Evolutionary conservation across 2,797 vertebrate genomes (phyloP).

Genomic region (Geotrypetes seraphini): DNA sequence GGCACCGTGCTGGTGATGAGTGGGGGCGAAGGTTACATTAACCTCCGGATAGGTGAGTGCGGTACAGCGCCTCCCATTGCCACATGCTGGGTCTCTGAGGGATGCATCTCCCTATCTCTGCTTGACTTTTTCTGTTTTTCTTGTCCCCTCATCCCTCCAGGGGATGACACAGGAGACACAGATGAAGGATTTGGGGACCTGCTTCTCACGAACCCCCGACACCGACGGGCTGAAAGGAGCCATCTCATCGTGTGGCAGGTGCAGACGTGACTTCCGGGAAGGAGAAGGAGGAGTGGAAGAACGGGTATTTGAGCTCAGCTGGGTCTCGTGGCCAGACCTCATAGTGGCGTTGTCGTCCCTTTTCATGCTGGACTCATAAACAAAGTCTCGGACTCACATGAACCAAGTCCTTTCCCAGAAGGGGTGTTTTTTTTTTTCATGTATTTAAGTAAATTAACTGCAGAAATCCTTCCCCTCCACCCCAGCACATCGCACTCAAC

Average conservation of each 20-base stretch:
- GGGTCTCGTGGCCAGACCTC: neutral
- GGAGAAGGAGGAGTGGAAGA: no score
- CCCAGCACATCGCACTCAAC: no score
- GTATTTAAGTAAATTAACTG: no score
- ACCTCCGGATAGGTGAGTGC: constrained; percentile 70
- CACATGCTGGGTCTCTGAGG: no score
- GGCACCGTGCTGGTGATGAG: constrained; percentile 59
- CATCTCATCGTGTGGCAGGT: constrained; percentile 75
- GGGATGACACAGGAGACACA: constrained; percentile 61
- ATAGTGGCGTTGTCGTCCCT: neutral
- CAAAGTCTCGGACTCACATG: neutral
- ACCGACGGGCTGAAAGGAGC: constrained; percentile 64
- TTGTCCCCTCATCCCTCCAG: constrained; percentile 21
- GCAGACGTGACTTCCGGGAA: constrained; percentile 7
- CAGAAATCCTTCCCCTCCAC: no score
- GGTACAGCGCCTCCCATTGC: no score
- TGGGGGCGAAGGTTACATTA: constrained; percentile 76
- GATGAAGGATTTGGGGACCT: constrained; percentile 25
- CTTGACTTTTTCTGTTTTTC: neutral
- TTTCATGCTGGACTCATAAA: neutral
- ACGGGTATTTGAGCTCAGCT: no score
- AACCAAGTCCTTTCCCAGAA: no score
- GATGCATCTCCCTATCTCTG: no score
- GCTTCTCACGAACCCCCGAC: constrained; percentile 24
- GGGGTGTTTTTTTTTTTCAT: no score